Base-by-base conservation (phyloP, 2,113 vertebrate species). In the Panthera leo region DNA sequence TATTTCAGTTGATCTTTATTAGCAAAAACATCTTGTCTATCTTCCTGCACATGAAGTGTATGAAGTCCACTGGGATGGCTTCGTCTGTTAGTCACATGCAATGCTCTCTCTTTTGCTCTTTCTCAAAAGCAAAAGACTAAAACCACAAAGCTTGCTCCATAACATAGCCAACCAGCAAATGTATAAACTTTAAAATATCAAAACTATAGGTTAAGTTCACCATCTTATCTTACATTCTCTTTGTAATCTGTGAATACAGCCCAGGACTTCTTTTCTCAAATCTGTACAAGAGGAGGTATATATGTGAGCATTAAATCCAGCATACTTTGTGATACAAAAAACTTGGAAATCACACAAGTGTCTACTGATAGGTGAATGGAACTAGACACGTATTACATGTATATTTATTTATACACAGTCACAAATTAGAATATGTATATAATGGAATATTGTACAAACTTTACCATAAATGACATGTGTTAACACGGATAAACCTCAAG, bases 201-300 rank as follows among this genome's bases (percentile, higher is more conserved):
- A 76, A 27, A 85, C 91, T 71, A 67, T 25, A 95, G 55, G 6
- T 86, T 78, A 95, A 93, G 25, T 75, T 95, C 7, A 90, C 45
- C 25, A 23, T 67, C 11, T 79, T 68, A 19, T 61, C 84, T 92
- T 89, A 67, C 10, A 88, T 71, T 96, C 0, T n/a, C 25, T 23
- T 51, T 23, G 14, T 25, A 25, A 25, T 29, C 31, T 85, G 51
- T 1, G 12, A 80, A 45, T 48, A 89, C 68, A 91, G 13, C 34
- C 29, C 31, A 70, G 36, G 10, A 76, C 53, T 89, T 76, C 61
- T 85, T 84, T 80, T 84, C 10, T 80, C 15, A 63, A 9, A 58
- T 80, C 15, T 76, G 10, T 92, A 61, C 7, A 51, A 31, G 6
- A 89, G 9, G 31, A 68, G 16, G 27, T 76, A 70, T 21, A 21